A percentile compares a stretch with the other conserved stretches of the same genome.
Evolutionary conservation across 1,140 invertebrate genomes (phyloP).

Genomic region (Aphis gossypii): DNA sequence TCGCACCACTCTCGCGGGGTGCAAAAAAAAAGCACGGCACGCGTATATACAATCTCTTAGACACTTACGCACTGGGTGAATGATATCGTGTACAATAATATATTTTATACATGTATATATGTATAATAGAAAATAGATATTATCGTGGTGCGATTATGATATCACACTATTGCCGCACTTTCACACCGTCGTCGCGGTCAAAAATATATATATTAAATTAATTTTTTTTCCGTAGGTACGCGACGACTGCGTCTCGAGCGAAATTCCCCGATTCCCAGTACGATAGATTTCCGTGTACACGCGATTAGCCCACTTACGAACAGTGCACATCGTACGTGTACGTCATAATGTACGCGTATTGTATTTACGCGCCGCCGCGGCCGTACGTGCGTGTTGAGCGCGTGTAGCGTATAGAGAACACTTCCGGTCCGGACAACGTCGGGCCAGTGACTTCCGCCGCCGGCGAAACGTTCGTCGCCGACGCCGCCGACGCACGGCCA

Average conservation of each 20-base stretch:
- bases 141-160: not conserved
- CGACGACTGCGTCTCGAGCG: not conserved
- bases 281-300: not conserved
- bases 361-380: not conserved
- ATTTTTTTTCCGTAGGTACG: not conserved
- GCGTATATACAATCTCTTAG: not conserved
- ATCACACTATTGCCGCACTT: not conserved
- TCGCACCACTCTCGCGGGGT: not conserved
- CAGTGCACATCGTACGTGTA: too few relatives aligned
- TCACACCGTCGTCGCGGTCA: not conserved
- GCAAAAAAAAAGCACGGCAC: not conserved
- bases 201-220: not conserved
- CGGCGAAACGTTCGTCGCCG: conserved; percentile 35
- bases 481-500: not conserved
- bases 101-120: not conserved
- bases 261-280: not conserved
- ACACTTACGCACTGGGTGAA: not conserved
- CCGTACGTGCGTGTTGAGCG: not conserved
- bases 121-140: not conserved
- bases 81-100: not conserved
- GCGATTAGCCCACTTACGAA: not conserved
- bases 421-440: conserved; percentile 57
- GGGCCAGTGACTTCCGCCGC: conserved; percentile 52
- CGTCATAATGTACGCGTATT: not conserved
- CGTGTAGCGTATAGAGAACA: not conserved